Conservation (phyloP, 1,140 invertebrate species). For the Cydia fagiglandana region DNA sequence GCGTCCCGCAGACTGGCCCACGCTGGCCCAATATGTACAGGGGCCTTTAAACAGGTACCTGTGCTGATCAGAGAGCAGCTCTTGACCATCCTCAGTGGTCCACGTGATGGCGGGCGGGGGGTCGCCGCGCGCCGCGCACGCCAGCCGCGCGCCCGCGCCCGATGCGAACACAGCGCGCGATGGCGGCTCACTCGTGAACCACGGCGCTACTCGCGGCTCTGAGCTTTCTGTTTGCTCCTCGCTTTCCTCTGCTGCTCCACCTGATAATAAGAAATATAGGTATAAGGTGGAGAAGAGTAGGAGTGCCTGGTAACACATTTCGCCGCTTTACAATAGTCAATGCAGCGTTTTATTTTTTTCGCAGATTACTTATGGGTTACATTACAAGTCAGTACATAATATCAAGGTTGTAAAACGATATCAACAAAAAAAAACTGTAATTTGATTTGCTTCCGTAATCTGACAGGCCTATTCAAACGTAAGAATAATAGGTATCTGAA, state of each 20-base stretch:
- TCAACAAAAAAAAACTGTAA: too few relatives aligned
- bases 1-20: too few relatives aligned
- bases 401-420: too few relatives aligned
- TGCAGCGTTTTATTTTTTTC: too few relatives aligned
- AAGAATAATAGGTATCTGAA: too few relatives aligned
- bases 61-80: slow-evolving; percentile 42
- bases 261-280: not conserved
- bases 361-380: too few relatives aligned
- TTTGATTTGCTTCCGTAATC: too few relatives aligned
- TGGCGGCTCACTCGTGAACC: slow-evolving; percentile 52
- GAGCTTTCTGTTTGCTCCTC: not conserved
- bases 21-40: too few relatives aligned
- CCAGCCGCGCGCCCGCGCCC: slow-evolving; percentile 45
- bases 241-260: not conserved
- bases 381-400: too few relatives aligned
- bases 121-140: slow-evolving; percentile 52
- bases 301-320: too few relatives aligned
- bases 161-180: slow-evolving; percentile 48
- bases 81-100: slow-evolving; percentile 52
- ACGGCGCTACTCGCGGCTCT: slow-evolving; percentile 43
- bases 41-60: slow-evolving; percentile 32
- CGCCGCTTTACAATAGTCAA: too few relatives aligned
- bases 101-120: slow-evolving; percentile 53
- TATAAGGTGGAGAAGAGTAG: not conserved
- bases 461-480: too few relatives aligned